A percentile compares a stretch with the other conserved stretches of the same genome.
These are phyloP conservation scores for Himalopsyche japonica DNA, from an alignment of 2,888 invertebrate species.

Conservation along the genomic window DNA sequence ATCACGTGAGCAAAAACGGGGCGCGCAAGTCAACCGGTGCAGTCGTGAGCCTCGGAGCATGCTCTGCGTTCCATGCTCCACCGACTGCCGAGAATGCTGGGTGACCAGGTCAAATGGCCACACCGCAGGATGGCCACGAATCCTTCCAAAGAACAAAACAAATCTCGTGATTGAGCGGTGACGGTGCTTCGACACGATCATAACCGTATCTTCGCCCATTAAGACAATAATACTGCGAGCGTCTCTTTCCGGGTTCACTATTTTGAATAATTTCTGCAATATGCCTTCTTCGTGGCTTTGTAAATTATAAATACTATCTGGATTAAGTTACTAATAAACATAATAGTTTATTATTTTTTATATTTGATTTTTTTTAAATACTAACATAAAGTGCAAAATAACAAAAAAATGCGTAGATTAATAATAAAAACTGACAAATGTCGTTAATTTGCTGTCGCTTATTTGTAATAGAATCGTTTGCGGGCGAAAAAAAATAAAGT, in stretches of 20 bases:
- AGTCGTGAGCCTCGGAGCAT: conserved; percentile 23
- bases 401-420: too few relatives aligned
- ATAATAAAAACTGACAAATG: too few relatives aligned
- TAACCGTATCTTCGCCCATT: not conserved
- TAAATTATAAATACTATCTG: too few relatives aligned
- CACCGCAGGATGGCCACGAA: not conserved
- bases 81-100: not conserved
- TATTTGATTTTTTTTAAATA: too few relatives aligned
- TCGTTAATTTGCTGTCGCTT: too few relatives aligned
- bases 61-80: not conserved
- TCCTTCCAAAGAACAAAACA: not conserved
- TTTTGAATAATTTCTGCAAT: not conserved
- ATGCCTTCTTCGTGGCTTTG: too few relatives aligned
- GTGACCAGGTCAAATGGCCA: conserved; percentile 16
- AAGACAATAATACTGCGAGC: not conserved
- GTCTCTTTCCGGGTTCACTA: not conserved
- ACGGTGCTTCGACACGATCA: not conserved
- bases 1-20: conserved; percentile 18
- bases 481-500: too few relatives aligned
- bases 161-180: not conserved
- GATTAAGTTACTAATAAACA: too few relatives aligned
- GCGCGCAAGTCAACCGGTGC: conserved; percentile 13
- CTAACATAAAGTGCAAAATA: too few relatives aligned
- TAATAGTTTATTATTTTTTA: too few relatives aligned
- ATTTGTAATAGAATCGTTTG: too few relatives aligned